Conservation (phyloP, 1,140 invertebrate genomes). For the Lucilia sericata region DNA sequence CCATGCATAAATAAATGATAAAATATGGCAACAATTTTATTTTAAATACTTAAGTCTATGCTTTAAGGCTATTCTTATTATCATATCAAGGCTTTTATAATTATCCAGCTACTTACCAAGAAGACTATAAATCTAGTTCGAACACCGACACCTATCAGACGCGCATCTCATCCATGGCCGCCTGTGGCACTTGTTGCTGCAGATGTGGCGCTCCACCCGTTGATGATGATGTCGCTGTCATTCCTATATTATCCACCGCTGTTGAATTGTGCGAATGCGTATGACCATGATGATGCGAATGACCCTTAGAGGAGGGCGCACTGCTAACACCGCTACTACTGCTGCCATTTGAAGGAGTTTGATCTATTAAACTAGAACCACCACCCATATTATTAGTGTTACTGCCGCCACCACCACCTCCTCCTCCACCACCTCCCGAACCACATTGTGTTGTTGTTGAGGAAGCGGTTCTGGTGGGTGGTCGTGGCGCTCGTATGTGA, state of each 20-base stretch:
- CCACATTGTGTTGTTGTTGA: slow-evolving; percentile 55
- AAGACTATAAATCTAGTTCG: slow-evolving; percentile 68
- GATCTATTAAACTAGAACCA: slow-evolving; percentile 57
- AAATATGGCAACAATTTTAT: not conserved
- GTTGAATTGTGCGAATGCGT: slow-evolving; percentile 53
- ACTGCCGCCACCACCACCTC: slow-evolving; percentile 32
- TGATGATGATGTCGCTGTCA: slow-evolving; percentile 59
- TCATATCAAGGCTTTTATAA: not conserved
- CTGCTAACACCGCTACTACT: slow-evolving; percentile 71
- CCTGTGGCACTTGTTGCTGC: slow-evolving; percentile 77
- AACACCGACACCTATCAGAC: slow-evolving; percentile 79
- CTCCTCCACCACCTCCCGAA: slow-evolving; percentile 66
- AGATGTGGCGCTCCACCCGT: slow-evolving; percentile 62
- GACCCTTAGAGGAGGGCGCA: slow-evolving; percentile 69
- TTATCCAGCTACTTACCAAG: slow-evolving; percentile 47
- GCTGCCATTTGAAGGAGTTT: slow-evolving; percentile 67
- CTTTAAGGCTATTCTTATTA: not conserved
- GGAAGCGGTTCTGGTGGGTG: slow-evolving; percentile 65
- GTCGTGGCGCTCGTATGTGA: slow-evolving; percentile 65
- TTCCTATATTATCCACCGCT: slow-evolving; percentile 68
- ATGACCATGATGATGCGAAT: slow-evolving; percentile 65
- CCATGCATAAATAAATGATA: not conserved
- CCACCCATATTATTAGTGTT: slow-evolving; percentile 59
- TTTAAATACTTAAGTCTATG: not conserved
- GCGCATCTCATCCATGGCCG: slow-evolving; percentile 84